Percentiles rank a stretch among this genome's conserved stretches.
phyloP scores from a whole-genome alignment of 2,888 invertebrate species.

The Lasioglossum marginatum region DNA sequence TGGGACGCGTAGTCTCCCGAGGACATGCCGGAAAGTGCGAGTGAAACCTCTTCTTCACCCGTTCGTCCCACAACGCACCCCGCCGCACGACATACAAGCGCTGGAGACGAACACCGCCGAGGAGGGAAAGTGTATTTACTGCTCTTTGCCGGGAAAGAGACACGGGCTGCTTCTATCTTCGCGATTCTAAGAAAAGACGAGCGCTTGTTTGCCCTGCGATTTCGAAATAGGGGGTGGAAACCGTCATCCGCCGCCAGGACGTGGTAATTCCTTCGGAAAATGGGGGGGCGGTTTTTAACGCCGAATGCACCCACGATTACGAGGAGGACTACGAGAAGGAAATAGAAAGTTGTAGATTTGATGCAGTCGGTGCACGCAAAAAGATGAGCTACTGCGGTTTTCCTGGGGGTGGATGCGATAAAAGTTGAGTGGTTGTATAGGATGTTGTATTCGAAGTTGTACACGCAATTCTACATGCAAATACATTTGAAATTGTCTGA shows the following conservation, averaged over 20 bases:
- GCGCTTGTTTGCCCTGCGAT: slow-evolving; percentile 50
- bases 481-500: too few relatives aligned
- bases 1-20: slow-evolving; percentile 73
- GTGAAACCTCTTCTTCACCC: slow-evolving; percentile 67
- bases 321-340: not conserved
- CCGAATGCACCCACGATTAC: slow-evolving; percentile 17
- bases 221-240: slow-evolving; percentile 47
- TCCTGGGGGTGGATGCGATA: not conserved
- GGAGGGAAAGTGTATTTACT: slow-evolving; percentile 67
- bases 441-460: not conserved
- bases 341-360: not conserved
- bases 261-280: slow-evolving; percentile 11
- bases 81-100: slow-evolving; percentile 18
- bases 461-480: not conserved
- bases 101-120: slow-evolving; percentile 5
- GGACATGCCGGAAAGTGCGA: slow-evolving; percentile 73
- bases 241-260: not conserved
- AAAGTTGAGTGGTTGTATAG: not conserved
- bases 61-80: slow-evolving; percentile 41
- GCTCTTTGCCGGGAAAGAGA: slow-evolving; percentile 59
- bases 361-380: not conserved
- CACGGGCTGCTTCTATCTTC: slow-evolving; percentile 35
- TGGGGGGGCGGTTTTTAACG: slow-evolving; percentile 8
- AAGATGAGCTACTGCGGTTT: not conserved
- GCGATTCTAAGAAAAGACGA: slow-evolving; percentile 58